phyloP scores from a whole-genome alignment of 92 coral and sea anemone genomes.

The Porites cylindrica region DNA sequence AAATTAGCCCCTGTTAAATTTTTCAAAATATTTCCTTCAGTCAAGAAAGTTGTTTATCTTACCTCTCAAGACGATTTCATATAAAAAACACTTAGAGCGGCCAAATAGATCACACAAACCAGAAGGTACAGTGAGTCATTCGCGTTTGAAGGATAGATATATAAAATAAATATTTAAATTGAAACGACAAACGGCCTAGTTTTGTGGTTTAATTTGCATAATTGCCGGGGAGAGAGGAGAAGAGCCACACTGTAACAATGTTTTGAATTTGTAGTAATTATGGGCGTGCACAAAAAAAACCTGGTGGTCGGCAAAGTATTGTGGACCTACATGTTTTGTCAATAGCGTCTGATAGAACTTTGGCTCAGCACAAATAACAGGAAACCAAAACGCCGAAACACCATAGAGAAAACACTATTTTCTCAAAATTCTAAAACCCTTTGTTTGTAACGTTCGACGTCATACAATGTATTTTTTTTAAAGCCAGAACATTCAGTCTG shows the following conservation, averaged over 20 bases:
- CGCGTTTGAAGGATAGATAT: not conserved
- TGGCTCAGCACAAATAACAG: too few species aligned
- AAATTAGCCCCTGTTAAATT: not conserved
- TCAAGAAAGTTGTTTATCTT: not conserved
- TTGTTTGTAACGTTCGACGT: too few species aligned
- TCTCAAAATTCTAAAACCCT: too few species aligned
- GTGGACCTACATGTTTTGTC: too few species aligned
- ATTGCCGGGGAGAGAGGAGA: too few species aligned
- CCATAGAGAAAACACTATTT: too few species aligned
- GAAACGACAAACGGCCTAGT: not conserved
- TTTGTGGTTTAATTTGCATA: conserved; percentile 10
- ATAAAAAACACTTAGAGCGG: not conserved
- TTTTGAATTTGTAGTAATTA: not conserved
- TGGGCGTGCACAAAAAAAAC: not conserved
- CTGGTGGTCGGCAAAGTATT: too few species aligned
- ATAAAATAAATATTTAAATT: conserved; percentile 3
- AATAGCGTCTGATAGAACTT: too few species aligned
- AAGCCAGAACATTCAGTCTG: too few species aligned
- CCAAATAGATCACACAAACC: not conserved
- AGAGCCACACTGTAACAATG: too few species aligned
- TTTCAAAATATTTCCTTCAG: not conserved
- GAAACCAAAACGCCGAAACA: too few species aligned
- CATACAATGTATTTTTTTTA: too few species aligned
- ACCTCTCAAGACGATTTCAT: not conserved
- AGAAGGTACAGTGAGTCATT: not conserved